These are phyloP conservation scores for Cyclopterus lumpus DNA, from an alignment of 2,797 vertebrate genomes.

Conservation along the genomic window DNA sequence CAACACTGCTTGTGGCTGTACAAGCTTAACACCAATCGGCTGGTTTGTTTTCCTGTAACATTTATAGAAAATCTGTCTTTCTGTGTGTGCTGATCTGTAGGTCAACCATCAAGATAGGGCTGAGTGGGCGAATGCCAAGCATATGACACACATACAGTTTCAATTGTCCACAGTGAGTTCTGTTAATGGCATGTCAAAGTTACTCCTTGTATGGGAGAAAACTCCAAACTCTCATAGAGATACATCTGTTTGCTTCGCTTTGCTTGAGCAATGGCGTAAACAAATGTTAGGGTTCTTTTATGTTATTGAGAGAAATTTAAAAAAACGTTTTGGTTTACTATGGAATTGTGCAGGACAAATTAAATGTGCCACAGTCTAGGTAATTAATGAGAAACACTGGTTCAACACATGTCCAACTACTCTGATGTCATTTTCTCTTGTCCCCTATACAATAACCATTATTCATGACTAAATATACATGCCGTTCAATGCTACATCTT, in stretches of 20 bases:
- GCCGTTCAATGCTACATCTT: not conserved
- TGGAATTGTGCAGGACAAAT: not conserved
- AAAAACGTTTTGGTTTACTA: not conserved
- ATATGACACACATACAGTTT: slow-evolving; percentile 22
- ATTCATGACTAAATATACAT: slow-evolving; percentile 1
- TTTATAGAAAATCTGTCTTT: slow-evolving; percentile 47
- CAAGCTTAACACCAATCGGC: slow-evolving; percentile 27
- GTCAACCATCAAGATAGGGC: slow-evolving; percentile 46
- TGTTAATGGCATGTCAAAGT: slow-evolving; percentile 10
- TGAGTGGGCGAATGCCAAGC: slow-evolving; percentile 41
- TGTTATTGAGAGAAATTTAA: slow-evolving; percentile 6
- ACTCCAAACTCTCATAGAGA: not conserved
- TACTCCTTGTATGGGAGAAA: slow-evolving; percentile 1
- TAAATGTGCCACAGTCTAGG: not conserved
- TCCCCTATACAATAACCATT: not conserved
- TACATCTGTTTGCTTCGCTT: not conserved
- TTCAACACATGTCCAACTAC: not conserved
- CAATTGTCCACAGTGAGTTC: slow-evolving; percentile 8
- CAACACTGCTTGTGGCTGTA: slow-evolving; percentile 28
- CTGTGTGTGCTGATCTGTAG: slow-evolving; percentile 36
- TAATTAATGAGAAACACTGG: not conserved
- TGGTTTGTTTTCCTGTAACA: slow-evolving; percentile 41
- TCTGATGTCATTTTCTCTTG: not conserved
- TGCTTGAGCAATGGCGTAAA: not conserved
- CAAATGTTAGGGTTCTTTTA: not conserved